Evolutionary conservation across 2,797 vertebrate genomes (phyloP), one percentile per base, ranked within the genome.

Genomic region (Sebastes hubbsi): DNA sequence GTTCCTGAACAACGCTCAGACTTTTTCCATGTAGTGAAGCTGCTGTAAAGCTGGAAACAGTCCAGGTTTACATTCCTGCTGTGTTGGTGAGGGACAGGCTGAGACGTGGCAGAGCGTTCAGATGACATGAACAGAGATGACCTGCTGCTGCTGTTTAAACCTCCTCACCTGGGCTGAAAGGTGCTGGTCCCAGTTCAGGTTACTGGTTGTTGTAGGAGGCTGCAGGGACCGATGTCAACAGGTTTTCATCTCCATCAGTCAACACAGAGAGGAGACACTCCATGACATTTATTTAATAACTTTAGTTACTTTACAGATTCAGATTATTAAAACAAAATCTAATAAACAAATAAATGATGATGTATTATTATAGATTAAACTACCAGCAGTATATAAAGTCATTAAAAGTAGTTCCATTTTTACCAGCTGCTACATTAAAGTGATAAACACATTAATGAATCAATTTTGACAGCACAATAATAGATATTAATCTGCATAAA

Each of bases 31-130:
- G 77, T n/a, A 8, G 22, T 25, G 46, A 61, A 81, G 66, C 29
- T 56, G 67, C 67, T n/a, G 22, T 76, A 9, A 60, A 69, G 54
- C 83, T 87, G 82, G 78, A 66, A 24, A 8, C 2, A 2, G 0
- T 79, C 82, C 82, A 83, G 75, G 2, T 58, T 46, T 2, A 79
- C 85, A 87, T 87, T 89, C 83, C 83, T 83, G 46, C 54, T 27
- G 63, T 8, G 80, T 3, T 71, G 79, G 38, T 62, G 78, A 65
- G 25, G 66, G 82, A 81, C 85, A 84, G 66, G 81, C 85, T 87
- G 83, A 86, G 88, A 87, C 88, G 85, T 89, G 88, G 88, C 88
- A 85, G 30, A 63, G 27, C 24, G 6, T 13, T 58, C 22, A 34
- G 20, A 59, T 4, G 36, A 38, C 36, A 38, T 38, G 5, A 38